phyloP scores from a whole-genome alignment of 2,797 vertebrate genomes.

The Danio kyathit region DNA sequence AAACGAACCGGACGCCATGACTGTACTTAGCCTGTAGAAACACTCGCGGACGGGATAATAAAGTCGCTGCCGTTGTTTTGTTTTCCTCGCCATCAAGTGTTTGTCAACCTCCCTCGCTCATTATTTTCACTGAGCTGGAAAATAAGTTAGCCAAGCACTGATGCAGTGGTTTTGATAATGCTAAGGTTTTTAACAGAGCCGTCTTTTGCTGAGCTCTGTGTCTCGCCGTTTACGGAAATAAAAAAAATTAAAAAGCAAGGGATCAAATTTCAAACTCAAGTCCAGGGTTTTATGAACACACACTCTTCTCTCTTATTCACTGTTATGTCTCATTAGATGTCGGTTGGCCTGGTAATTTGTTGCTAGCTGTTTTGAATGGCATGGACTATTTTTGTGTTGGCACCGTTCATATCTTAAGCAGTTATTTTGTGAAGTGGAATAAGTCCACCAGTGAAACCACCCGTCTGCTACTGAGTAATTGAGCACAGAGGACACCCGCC shows the following conservation, averaged over 20 bases:
- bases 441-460: slow-evolving; percentile 45
- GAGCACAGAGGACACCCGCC: slow-evolving; percentile 45
- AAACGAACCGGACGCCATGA: slow-evolving; percentile 61
- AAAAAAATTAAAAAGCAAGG: slow-evolving; percentile 51
- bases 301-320: slow-evolving; percentile 54
- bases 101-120: slow-evolving; percentile 75
- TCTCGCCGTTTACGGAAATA: slow-evolving; percentile 60
- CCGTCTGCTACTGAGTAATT: slow-evolving; percentile 42
- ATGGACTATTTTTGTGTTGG: slow-evolving; percentile 60
- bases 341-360: slow-evolving; percentile 63
- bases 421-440: slow-evolving; percentile 52
- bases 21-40: slow-evolving; percentile 59
- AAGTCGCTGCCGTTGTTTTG: slow-evolving; percentile 66
- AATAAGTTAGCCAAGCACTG: slow-evolving; percentile 78
- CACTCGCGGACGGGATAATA: slow-evolving; percentile 62
- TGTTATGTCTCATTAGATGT: slow-evolving; percentile 39
- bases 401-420: slow-evolving; percentile 41
- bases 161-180: slow-evolving; percentile 73
- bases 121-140: slow-evolving; percentile 82
- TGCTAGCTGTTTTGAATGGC: slow-evolving; percentile 61
- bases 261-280: slow-evolving; percentile 60
- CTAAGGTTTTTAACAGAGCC: slow-evolving; percentile 71
- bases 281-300: slow-evolving; percentile 58
- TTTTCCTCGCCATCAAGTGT: slow-evolving; percentile 68
- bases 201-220: slow-evolving; percentile 72